Conservation (phyloP, 2,113 vertebrate genomes). For the Tupaia chinensis region DNA sequence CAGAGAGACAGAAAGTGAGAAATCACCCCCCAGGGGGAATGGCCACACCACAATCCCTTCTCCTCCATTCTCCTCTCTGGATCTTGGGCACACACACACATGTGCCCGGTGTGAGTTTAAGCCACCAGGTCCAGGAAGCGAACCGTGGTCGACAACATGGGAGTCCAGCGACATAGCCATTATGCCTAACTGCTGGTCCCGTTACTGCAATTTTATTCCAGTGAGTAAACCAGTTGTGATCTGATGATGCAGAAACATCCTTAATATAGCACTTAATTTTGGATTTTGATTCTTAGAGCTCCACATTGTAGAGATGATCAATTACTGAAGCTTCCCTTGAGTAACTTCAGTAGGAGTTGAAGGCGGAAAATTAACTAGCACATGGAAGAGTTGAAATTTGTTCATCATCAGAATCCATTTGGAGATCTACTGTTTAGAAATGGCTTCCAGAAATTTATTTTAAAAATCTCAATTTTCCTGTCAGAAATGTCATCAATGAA, state of each 20-base stretch:
- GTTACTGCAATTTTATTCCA: background rate
- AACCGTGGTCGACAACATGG: too few relatives aligned
- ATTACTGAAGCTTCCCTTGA: background rate
- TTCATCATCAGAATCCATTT: background rate
- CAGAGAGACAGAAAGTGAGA: too few relatives aligned
- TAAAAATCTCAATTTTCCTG: background rate
- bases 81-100: too few relatives aligned
- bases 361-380: background rate
- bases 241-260: background rate
- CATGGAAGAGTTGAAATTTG: background rate
- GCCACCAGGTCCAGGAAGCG: too few relatives aligned
- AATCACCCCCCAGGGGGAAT: too few relatives aligned
- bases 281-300: background rate
- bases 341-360: background rate
- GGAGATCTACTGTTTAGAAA: background rate
- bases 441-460: background rate
- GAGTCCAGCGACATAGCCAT: too few relatives aligned
- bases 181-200: too few relatives aligned
- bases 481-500: background rate
- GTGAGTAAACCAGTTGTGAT: background rate
- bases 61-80: too few relatives aligned
- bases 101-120: too few relatives aligned
- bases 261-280: background rate
- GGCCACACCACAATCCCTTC: too few relatives aligned
- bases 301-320: background rate